Percentiles rank a stretch among this genome's conserved stretches.
phyloP scores from a whole-genome alignment of 37 sponge, comb jelly and placozoan genomes.

The Amphimedon queenslandica region DNA sequence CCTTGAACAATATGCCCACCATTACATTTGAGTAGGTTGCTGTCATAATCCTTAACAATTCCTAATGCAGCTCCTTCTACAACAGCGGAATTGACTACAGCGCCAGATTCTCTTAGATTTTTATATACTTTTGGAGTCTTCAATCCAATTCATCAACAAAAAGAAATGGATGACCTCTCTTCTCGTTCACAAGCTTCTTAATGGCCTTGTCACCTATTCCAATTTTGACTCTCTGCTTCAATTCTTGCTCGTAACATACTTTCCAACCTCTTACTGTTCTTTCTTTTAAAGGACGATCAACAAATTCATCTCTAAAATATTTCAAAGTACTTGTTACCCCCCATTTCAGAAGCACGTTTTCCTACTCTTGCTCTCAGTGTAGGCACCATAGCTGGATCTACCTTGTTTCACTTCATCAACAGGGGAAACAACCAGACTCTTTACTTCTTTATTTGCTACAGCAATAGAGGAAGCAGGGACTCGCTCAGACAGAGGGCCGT shows the following conservation, averaged over 20 bases:
- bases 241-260: conserved; percentile 10
- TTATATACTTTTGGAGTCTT: conserved; percentile 9
- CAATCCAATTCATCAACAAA: conserved; percentile 11
- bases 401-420: no score
- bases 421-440: no score
- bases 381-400: no score
- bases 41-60: conserved; percentile 30
- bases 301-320: conserved; percentile 9
- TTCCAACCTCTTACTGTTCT: conserved; percentile 6
- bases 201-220: neutral
- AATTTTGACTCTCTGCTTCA: neutral
- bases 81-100: conserved; percentile 23
- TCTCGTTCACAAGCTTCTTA: neutral
- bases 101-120: conserved; percentile 3
- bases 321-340: conserved; percentile 3
- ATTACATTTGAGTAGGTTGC: conserved; percentile 25
- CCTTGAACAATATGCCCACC: conserved; percentile 5
- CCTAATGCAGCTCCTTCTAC: conserved; percentile 11
- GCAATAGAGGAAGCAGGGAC: no score
- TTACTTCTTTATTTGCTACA: no score
- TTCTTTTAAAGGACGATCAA: conserved; percentile 12
- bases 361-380: conserved; percentile 4
- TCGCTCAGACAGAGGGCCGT: no score
- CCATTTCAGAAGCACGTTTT: conserved; percentile 4
- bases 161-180: conserved; percentile 18